Conservation (phyloP, 2,113 vertebrate species). For the Burhinus bistriatus region DNA sequence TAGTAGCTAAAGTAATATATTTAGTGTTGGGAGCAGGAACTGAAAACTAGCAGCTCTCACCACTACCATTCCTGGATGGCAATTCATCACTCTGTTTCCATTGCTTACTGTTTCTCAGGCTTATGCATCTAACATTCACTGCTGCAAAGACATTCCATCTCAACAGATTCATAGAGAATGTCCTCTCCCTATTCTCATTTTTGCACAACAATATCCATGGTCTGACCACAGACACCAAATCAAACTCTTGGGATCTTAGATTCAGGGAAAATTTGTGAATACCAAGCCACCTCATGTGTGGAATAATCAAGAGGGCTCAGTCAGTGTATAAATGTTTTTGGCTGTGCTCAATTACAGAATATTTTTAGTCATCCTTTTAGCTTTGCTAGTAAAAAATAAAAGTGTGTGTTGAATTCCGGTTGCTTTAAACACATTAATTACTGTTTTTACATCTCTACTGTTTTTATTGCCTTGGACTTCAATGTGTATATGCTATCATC, state of each 20-base stretch:
- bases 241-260: not conserved
- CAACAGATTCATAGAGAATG: not conserved
- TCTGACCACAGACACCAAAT: not conserved
- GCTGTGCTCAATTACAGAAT: not conserved
- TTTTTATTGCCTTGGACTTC: not conserved
- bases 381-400: not conserved
- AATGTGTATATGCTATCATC: not conserved
- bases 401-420: not conserved
- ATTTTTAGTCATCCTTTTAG: not conserved
- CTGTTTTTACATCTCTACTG: not conserved
- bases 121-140: not conserved
- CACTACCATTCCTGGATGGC: not conserved
- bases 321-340: not conserved
- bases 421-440: not conserved
- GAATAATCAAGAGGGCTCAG: not conserved
- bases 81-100: not conserved
- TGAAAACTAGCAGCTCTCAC: not conserved
- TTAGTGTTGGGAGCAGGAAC: not conserved
- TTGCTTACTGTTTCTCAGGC: not conserved
- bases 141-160: not conserved
- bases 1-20: not conserved
- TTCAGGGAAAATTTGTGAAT: not conserved
- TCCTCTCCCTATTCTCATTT: not conserved
- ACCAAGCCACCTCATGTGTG: accelerated
- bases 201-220: not conserved